Percentiles rank a stretch among this genome's conserved stretches.
Evolutionary conservation across 2,888 invertebrate species (phyloP).

Genomic region (Trichacis sp.): DNA sequence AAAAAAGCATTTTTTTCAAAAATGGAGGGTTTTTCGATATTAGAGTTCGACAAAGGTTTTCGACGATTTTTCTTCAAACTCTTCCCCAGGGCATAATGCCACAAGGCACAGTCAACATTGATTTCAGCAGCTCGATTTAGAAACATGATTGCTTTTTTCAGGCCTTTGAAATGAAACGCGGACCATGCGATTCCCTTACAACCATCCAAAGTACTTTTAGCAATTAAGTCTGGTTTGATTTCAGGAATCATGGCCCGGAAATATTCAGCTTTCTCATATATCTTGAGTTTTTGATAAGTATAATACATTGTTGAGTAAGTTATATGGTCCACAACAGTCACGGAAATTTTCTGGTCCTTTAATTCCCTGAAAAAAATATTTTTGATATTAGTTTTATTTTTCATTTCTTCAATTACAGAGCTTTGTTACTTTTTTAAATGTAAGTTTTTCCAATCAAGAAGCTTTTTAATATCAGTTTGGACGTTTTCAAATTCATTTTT

Average conservation of each 20-base stretch:
- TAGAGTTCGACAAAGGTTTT: background rate
- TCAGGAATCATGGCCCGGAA: background rate
- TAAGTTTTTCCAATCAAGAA: too few species aligned
- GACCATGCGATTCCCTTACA: constrained; percentile 10
- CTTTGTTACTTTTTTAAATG: too few species aligned
- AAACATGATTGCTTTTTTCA: background rate
- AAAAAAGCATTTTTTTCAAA: background rate
- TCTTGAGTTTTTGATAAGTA: background rate
- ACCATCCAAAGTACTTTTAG: constrained; percentile 11
- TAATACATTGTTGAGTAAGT: background rate
- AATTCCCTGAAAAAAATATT: background rate
- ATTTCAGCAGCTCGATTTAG: background rate
- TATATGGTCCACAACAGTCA: background rate
- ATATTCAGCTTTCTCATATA: background rate
- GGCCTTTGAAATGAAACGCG: background rate
- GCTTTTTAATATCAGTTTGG: too few species aligned
- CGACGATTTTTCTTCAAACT: constrained; percentile 6
- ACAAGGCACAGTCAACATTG: constrained; percentile 6
- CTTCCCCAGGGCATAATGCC: constrained; percentile 8
- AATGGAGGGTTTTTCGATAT: background rate
- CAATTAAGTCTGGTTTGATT: background rate
- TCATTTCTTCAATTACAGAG: too few species aligned
- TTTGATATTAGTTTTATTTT: too few species aligned
- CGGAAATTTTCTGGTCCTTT: background rate
- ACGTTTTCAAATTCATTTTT: too few species aligned